Evolutionary conservation across 2,888 invertebrate genomes (phyloP).

Genomic region (Thyatira batis): DNA sequence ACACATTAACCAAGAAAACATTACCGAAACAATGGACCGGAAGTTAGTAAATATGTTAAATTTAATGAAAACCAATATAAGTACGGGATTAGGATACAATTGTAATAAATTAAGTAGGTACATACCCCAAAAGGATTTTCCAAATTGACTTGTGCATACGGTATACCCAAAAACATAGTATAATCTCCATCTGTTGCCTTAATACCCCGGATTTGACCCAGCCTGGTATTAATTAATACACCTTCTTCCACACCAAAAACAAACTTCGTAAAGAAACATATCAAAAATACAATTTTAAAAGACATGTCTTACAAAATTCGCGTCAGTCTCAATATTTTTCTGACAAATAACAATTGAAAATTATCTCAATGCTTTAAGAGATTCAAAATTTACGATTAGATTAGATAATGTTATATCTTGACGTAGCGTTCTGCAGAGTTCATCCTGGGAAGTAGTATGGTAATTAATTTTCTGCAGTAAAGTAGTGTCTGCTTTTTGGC

Average conservation of each 20-base stretch:
- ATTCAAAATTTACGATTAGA: not conserved
- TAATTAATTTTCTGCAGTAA: no score
- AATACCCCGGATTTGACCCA: slow-evolving; percentile 38
- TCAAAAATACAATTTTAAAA: not conserved
- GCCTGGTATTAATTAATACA: slow-evolving; percentile 36
- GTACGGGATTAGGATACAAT: not conserved
- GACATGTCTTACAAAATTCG: not conserved
- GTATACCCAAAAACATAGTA: slow-evolving; percentile 50
- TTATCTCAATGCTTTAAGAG: not conserved
- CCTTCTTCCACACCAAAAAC: slow-evolving; percentile 13
- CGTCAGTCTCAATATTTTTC: not conserved
- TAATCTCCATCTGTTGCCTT: slow-evolving; percentile 39
- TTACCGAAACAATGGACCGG: no score
- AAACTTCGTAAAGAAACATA: not conserved
- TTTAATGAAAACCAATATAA: no score
- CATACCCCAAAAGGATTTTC: slow-evolving; percentile 51
- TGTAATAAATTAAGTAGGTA: slow-evolving; percentile 1
- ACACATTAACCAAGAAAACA: no score
- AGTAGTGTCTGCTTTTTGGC: no score
- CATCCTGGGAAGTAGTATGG: no score
- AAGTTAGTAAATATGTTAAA: no score
- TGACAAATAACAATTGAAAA: not conserved
- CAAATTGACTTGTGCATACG: slow-evolving; percentile 41
- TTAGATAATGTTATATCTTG: not conserved
- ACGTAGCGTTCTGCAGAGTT: no score